Evolutionary conservation across 2,888 invertebrate species (phyloP).

Genomic region (Tipula helvola): DNA sequence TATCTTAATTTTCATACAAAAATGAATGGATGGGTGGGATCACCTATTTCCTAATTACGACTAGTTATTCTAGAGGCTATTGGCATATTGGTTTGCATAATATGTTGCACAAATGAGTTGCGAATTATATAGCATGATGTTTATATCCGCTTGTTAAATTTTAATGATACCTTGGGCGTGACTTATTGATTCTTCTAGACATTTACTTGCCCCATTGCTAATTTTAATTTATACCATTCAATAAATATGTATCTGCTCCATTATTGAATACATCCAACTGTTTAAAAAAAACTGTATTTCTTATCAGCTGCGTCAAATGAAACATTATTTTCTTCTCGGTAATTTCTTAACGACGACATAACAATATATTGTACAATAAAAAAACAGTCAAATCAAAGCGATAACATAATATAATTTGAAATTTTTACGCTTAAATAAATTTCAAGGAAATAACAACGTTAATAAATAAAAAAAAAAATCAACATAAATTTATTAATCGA

Average conservation of each 20-base stretch:
- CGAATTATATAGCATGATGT: too few species aligned
- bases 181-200: background rate
- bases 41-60: too few species aligned
- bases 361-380: too few species aligned
- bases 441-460: background rate
- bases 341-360: background rate
- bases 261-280: background rate
- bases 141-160: too few species aligned
- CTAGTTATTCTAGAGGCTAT: too few species aligned
- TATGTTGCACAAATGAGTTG: too few species aligned
- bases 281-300: background rate
- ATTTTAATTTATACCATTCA: background rate
- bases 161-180: too few species aligned
- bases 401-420: background rate
- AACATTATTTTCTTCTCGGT: background rate
- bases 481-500: background rate
- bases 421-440: background rate
- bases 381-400: background rate
- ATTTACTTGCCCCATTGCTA: background rate
- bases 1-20: too few species aligned
- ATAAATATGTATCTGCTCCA: background rate
- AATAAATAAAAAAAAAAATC: background rate
- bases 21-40: too few species aligned
- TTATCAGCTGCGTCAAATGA: background rate
- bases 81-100: too few species aligned